These are phyloP conservation scores for Rhinolophus sinicus DNA, from an alignment of 2,113 vertebrate genomes.

Conservation along the genomic window DNA sequence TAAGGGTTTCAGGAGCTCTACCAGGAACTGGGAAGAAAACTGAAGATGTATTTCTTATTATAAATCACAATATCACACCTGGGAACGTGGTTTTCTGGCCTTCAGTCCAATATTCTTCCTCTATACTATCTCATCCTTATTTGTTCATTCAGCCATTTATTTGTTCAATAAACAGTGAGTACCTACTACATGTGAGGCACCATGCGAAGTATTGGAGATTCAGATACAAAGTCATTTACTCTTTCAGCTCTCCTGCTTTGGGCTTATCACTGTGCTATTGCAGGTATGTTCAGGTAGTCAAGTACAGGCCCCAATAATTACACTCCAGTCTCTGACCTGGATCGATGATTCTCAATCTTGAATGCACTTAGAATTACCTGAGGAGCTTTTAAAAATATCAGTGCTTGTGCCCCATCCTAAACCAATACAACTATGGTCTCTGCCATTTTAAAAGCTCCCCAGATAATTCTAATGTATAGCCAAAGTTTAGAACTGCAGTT, in stretches of 20 bases:
- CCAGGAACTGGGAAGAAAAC: not conserved
- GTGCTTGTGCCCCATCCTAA: not conserved
- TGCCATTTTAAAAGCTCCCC: constrained; percentile 31
- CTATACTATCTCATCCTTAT: not conserved
- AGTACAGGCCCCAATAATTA: not conserved
- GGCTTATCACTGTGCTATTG: not conserved
- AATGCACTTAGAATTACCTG: constrained; percentile 43
- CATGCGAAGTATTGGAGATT: not conserved
- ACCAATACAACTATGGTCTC: not conserved
- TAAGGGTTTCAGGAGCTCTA: not conserved
- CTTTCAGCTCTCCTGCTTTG: not conserved
- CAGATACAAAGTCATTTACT: not conserved
- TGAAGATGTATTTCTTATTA: not conserved
- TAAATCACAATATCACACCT: not conserved
- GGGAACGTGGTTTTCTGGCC: not conserved
- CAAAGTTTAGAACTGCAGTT: not conserved
- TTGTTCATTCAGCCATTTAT: not conserved
- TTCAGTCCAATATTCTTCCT: not conserved
- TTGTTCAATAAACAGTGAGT: not conserved
- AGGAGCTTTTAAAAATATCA: constrained; percentile 33
- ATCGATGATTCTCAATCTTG: constrained; percentile 19
- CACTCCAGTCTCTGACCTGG: not conserved
- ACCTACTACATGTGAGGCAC: not conserved
- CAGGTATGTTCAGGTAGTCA: not conserved
- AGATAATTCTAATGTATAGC: not conserved